phyloP scores from a whole-genome alignment of 2,113 vertebrate species.

The Romanogobio albipinnatus region DNA sequence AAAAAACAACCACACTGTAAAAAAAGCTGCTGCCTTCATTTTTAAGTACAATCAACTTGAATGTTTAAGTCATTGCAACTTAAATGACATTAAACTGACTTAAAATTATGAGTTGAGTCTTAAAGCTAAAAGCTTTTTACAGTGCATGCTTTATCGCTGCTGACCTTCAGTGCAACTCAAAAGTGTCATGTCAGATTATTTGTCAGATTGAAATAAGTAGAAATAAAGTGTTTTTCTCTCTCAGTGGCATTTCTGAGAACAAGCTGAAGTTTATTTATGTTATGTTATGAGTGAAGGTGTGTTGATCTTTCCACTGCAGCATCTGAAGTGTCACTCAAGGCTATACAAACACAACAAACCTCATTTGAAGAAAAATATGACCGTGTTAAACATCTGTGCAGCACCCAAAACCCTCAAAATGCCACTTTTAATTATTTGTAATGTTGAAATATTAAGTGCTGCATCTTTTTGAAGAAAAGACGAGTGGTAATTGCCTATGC shows the following conservation, averaged over 20 bases:
- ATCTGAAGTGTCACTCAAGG: slow-evolving; percentile 1
- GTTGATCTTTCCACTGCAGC: neutral
- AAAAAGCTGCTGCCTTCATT: too few species aligned
- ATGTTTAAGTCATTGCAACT: too few species aligned
- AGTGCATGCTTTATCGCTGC: neutral
- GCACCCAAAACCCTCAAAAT: neutral
- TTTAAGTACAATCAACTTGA: too few species aligned
- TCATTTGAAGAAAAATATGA: neutral
- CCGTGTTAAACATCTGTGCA: neutral
- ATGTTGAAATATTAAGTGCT: neutral
- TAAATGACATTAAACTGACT: too few species aligned
- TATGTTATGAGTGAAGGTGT: neutral
- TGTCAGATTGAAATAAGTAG: neutral
- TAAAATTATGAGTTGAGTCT: too few species aligned
- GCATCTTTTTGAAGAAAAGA: neutral
- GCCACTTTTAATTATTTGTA: neutral
- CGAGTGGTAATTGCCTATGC: neutral
- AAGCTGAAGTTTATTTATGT: neutral
- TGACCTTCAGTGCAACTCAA: neutral
- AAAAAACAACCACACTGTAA: neutral
- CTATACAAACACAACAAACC: neutral
- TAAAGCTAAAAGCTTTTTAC: too few species aligned
- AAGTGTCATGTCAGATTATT: slow-evolving; percentile 4
- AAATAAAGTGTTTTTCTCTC: slow-evolving; percentile 6
- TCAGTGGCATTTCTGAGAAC: neutral